phyloP scores from a whole-genome alignment of 2,797 vertebrate genomes.

The Onychomys leucogaster region DNA sequence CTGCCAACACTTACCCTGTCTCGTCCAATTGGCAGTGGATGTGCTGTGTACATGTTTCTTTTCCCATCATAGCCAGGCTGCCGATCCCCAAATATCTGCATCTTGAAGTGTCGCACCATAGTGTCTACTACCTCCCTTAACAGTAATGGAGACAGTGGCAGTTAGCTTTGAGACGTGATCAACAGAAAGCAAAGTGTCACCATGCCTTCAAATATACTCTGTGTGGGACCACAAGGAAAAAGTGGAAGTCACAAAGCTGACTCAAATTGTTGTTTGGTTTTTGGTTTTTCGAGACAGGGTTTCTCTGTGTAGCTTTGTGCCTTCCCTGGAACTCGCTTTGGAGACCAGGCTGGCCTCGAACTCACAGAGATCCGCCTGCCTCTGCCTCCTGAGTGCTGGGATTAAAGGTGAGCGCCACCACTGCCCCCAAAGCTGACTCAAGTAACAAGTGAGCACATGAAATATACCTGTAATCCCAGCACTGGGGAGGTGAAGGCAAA shows the following conservation, averaged over 20 bases:
- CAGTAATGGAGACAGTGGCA: conserved; percentile 58
- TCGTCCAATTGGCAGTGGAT: conserved; percentile 96
- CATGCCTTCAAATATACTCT: background rate
- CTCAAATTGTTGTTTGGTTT: too few relatives aligned
- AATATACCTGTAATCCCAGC: background rate
- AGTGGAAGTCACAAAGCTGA: background rate
- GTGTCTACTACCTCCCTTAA: conserved; percentile 98
- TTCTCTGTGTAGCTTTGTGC: too few relatives aligned
- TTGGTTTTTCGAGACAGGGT: too few relatives aligned
- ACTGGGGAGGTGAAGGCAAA: background rate
- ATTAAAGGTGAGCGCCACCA: too few relatives aligned
- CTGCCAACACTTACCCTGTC: conserved; percentile 91
- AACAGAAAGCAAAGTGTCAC: conserved; percentile 17
- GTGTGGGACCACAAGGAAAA: conserved; percentile 39
- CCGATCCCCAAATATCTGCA: conserved; percentile 99
- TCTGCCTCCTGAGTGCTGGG: too few relatives aligned
- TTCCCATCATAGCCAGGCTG: conserved; percentile 99
- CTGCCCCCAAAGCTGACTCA: too few relatives aligned
- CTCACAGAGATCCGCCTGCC: too few relatives aligned
- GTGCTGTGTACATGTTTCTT: conserved; percentile 99
- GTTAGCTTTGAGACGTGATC: conserved; percentile 68
- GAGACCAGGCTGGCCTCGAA: too few relatives aligned
- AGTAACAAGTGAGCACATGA: background rate
- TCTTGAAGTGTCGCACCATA: conserved; percentile 99
- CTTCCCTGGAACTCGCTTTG: too few relatives aligned